A percentile compares a stretch with the other conserved stretches of the same genome.
Conservation (phyloP, 1,140 invertebrate genomes). For the Leucophenga varia region DNA sequence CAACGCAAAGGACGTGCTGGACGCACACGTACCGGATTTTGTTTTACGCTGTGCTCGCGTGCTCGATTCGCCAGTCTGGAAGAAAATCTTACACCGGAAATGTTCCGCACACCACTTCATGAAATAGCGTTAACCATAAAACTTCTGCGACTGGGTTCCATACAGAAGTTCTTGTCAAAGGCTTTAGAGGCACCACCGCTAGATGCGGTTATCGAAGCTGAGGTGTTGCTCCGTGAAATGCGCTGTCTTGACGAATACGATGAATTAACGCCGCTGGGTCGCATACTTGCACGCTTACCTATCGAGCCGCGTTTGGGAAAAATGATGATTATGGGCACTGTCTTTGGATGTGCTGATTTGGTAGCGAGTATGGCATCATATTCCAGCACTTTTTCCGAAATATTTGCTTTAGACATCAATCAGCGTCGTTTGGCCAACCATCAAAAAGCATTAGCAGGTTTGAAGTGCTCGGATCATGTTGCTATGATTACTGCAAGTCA, state of each 20-base stretch:
- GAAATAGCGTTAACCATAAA: constrained; percentile 80
- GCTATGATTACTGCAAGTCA: constrained; percentile 90
- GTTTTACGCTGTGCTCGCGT: constrained; percentile 84
- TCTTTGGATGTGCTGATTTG: constrained; percentile 85
- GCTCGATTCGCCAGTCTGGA: constrained; percentile 76
- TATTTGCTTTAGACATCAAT: constrained; percentile 73
- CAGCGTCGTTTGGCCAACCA: constrained; percentile 70
- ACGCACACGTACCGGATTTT: constrained; percentile 82
- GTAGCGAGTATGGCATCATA: constrained; percentile 92
- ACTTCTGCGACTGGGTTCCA: constrained; percentile 81
- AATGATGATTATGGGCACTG: constrained; percentile 89
- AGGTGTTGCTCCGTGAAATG: constrained; percentile 74
- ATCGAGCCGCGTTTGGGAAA: constrained; percentile 92
- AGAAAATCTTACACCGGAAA: constrained; percentile 91
- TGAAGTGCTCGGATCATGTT: constrained; percentile 89
- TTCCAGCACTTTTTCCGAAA: constrained; percentile 87
- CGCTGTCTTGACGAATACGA: constrained; percentile 84
- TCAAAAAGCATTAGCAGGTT: constrained; percentile 82
- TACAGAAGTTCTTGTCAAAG: constrained; percentile 90
- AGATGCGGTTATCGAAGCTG: constrained; percentile 90
- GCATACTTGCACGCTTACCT: constrained; percentile 88
- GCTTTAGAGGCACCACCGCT: constrained; percentile 92
- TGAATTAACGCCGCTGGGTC: constrained; percentile 85
- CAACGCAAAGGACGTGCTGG: constrained; percentile 89
- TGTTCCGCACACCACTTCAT: constrained; percentile 93